Percentiles rank a stretch among this genome's conserved stretches.
Evolutionary conservation across 2,113 vertebrate genomes (phyloP).

Genomic region (Eclectus roratus): DNA sequence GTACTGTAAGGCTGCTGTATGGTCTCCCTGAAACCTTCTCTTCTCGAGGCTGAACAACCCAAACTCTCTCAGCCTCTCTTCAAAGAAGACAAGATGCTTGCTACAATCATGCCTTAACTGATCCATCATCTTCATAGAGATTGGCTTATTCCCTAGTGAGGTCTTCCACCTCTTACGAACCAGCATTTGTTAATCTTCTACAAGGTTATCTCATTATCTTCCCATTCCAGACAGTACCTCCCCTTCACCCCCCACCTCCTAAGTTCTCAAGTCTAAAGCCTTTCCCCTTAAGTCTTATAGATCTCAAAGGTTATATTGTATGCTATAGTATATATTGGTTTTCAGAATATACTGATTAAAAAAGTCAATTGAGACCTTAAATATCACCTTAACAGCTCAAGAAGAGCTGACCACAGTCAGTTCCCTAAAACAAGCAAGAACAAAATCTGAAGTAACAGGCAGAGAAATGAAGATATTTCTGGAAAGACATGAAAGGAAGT

Average conservation of each 20-base stretch:
- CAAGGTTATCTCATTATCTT: not conserved
- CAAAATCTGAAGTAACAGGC: constrained; percentile 32
- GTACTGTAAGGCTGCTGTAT: not conserved
- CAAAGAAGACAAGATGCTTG: not conserved
- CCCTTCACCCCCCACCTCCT: not conserved
- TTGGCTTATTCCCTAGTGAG: not conserved
- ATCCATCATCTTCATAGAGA: not conserved
- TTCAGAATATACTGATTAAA: not conserved
- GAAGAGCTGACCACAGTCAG: constrained; percentile 36
- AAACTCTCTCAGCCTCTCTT: not conserved
- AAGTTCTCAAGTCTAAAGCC: not conserved
- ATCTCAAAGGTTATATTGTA: not conserved
- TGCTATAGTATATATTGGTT: not conserved
- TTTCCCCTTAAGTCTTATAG: not conserved
- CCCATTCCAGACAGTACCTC: not conserved
- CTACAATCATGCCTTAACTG: not conserved
- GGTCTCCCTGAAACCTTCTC: not conserved
- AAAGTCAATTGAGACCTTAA: constrained; percentile 51
- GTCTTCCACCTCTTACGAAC: not conserved
- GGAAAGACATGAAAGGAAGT: constrained; percentile 19
- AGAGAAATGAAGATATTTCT: constrained; percentile 35
- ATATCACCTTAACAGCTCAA: constrained; percentile 52
- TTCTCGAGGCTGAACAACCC: not conserved
- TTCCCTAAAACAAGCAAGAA: constrained; percentile 60
- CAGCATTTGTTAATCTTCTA: not conserved